These are phyloP conservation scores for Anaspis maculata DNA, from an alignment of 2,888 invertebrate genomes.

Conservation along the genomic window DNA sequence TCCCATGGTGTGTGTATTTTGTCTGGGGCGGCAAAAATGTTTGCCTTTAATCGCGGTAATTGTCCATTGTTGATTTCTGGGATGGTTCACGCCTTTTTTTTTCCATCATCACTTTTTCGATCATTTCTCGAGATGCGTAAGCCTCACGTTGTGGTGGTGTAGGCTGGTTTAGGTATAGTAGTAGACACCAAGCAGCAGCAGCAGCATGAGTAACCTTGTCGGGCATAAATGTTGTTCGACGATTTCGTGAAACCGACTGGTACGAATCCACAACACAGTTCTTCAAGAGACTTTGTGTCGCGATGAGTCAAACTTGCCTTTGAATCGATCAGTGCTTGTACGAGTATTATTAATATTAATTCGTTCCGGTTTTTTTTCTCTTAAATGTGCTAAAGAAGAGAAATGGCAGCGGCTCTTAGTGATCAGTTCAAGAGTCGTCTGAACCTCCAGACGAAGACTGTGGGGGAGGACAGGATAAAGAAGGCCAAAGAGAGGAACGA, in stretches of 20 bases:
- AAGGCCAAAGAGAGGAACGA: conserved; percentile 76
- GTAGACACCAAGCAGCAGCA: no score
- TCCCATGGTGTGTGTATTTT: no score
- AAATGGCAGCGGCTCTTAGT: conserved; percentile 71
- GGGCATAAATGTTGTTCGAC: conserved; percentile 28
- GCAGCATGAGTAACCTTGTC: conserved; percentile 31
- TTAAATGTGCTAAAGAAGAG: no score
- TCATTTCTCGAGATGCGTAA: conserved; percentile 27
- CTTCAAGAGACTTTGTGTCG: conserved; percentile 27
- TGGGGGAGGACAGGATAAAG: conserved; percentile 73
- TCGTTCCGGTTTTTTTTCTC: no score
- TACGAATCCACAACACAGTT: conserved; percentile 30
- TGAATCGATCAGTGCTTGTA: no score
- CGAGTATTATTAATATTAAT: no score
- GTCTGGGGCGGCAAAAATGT: no score
- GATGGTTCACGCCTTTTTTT: conserved; percentile 7
- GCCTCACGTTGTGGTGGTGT: no score
- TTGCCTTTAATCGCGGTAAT: conserved; percentile 7
- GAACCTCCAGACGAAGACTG: conserved; percentile 67
- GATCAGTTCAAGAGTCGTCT: conserved; percentile 67
- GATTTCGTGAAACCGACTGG: conserved; percentile 32
- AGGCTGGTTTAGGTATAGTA: no score
- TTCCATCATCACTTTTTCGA: no score
- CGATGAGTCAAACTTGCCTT: conserved; percentile 28
- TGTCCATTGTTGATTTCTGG: conserved; percentile 1